Base-by-base conservation (phyloP, 2,113 vertebrate genomes). In the Sinocyclocheilus rhinocerous region DNA sequence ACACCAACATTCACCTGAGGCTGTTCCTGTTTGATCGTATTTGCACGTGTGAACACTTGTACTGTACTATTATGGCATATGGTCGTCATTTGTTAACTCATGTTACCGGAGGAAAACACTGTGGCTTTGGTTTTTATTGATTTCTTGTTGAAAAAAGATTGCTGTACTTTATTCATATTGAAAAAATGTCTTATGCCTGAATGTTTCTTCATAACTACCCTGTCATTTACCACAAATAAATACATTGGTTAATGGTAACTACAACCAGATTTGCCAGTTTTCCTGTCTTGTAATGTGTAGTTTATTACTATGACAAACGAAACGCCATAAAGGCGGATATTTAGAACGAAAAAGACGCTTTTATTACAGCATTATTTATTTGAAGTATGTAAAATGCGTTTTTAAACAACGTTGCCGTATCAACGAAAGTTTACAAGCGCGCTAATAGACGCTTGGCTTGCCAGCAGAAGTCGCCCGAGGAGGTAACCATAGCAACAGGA, bases 171-270 rank as follows among this genome's bases (percentile, higher is more conserved):
- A 70, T n/a, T 83, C 16, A 42, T 55, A 85, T 18, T 29, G 45
- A 61, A 84, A 50, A 57, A 3, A 57, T 65, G 79, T 87, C 72
- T 76, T 78, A 76, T 77, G 61, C 79, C 65, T 87, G 48, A 83
- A 87, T 84, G 78, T 87, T 79, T 65, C 26, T 67, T 75, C 72
- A 83, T 52, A 45, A 70, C 69, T 78, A 65, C 76, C 48, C 20
- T 76, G 85, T 84, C 33, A 69, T 67, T 22, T 76, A 59, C n/a
- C 82, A 55, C 59, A 61, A 88, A 86, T 88, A 86, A 88, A 88
- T 29, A 63, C 18, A 70, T 42, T 77, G 48, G 81, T 55, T 36
- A 52, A 83, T 83, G 55, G 84, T 61, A 67, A 77, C 69, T 22
- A n/a, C 33, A 36, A 48, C 0, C 36, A 29, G 57, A 16, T 84